Evolutionary conservation across 2,113 vertebrate species (phyloP).

Genomic region (Aptenodytes patagonicus): DNA sequence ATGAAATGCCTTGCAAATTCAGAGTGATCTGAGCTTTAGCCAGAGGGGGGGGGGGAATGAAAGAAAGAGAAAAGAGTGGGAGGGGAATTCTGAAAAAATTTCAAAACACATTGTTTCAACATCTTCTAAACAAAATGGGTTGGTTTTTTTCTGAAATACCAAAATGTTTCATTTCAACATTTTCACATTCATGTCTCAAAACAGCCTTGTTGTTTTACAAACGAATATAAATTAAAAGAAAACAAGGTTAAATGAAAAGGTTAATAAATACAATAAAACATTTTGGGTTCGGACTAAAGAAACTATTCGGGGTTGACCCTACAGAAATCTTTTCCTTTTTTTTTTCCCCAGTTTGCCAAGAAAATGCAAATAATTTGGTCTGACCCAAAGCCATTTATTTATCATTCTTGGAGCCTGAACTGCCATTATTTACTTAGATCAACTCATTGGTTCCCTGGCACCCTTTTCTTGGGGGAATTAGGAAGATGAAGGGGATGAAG

Average conservation of each 20-base stretch:
- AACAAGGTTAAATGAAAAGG: conserved; percentile 23
- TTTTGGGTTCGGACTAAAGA: not conserved
- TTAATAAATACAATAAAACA: conserved; percentile 26
- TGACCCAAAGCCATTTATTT: conserved; percentile 35
- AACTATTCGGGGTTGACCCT: not conserved
- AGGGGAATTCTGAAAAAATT: conserved; percentile 28
- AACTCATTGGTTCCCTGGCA: not conserved
- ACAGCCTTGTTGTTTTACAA: conserved; percentile 16
- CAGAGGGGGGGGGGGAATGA: not conserved
- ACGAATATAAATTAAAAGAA: conserved; percentile 10
- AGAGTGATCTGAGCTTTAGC: not conserved
- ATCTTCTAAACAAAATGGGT: conserved; percentile 40
- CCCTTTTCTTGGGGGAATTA: not conserved
- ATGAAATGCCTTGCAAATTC: not conserved
- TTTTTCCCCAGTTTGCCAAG: not conserved
- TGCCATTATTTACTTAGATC: conserved; percentile 3
- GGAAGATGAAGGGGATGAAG: conserved; percentile 22
- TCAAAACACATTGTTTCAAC: conserved; percentile 57
- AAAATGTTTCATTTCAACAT: conserved; percentile 28
- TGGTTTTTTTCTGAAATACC: not conserved
- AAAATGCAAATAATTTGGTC: conserved; percentile 36
- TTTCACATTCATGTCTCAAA: not conserved
- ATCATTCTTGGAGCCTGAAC: conserved; percentile 17
- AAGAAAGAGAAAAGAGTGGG: not conserved
- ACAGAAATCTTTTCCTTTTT: not conserved